Evolutionary conservation across 2,888 invertebrate genomes (phyloP).

Genomic region (Pyrrhosoma nymphula): DNA sequence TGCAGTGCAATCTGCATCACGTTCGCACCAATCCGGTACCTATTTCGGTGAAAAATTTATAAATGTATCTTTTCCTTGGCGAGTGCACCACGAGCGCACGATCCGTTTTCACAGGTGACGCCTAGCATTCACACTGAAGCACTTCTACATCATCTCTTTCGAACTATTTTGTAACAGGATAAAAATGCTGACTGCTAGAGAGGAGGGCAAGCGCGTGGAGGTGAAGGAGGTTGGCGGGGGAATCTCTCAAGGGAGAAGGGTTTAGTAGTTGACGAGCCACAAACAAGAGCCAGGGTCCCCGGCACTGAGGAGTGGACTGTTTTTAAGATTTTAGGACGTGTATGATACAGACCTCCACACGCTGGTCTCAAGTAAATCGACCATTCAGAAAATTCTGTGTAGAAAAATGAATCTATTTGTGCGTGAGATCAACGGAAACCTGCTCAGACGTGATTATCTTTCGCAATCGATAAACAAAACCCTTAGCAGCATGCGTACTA

Average conservation of each 20-base stretch:
- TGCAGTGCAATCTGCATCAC: background rate
- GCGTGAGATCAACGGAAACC: no score
- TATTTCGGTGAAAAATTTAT: background rate
- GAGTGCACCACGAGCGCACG: background rate
- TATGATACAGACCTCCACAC: no score
- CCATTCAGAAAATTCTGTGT: no score
- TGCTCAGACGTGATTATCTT: no score
- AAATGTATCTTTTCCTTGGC: background rate
- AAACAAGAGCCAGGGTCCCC: no score
- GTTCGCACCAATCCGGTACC: background rate
- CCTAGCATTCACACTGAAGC: slow-evolving; percentile 19
- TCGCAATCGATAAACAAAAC: no score
- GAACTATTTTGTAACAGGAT: slow-evolving; percentile 26
- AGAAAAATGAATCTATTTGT: no score
- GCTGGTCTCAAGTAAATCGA: no score
- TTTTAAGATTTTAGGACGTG: no score
- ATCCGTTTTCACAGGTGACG: slow-evolving; percentile 24
- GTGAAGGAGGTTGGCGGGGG: background rate
- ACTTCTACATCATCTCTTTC: background rate
- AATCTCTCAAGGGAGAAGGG: background rate
- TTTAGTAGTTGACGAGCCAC: background rate
- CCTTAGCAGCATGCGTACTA: no score
- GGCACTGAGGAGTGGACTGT: no score
- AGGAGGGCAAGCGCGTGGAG: background rate
- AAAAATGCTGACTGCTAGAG: background rate